Evolutionary conservation across 2,888 invertebrate genomes (phyloP), one percentile per base, ranked within the genome.

Genomic region (Nemotelus nigrinus): DNA sequence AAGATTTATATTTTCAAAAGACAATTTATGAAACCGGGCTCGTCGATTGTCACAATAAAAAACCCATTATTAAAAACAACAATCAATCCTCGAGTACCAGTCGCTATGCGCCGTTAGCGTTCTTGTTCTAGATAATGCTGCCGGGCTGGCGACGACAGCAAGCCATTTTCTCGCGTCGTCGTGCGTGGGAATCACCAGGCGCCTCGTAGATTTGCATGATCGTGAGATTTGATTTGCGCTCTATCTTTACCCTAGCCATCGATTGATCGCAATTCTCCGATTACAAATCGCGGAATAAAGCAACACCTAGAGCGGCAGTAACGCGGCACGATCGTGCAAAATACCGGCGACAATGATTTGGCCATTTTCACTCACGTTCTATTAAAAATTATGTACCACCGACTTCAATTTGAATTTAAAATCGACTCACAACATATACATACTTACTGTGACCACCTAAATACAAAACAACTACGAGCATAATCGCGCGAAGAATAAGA

Each of bases 141-240:
- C 25, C 10, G 44, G 7, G 70, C 8, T 53, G 70, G 43, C 43
- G 39, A 47, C 48, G 43, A 70, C 39, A 70, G 70, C 53, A 68
- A 50, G 3, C 43, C 44, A 50, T n/a, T 70, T 47, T 48, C 55
- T 41, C 43, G 41, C 43, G n/a, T 41, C 70, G 70, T 70, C 70
- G 70, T 70, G 70, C 70, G 70, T 70, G 70, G 70, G 70, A 70
- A 70, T 43, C 70, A 43, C n/a, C 8, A 55, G 70, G 70, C 70
- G 70, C 70, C 70, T 70, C 7, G 10, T 44, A 10, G 10, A 70
- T 70, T 70, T 70, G 70, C 70, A 70, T 70, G 70, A 70, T 70
- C 70, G 70, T 70, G 70, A 70, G 70, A 70, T 70, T 43, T 10
- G 55, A 55, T 70, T 55, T 70, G 55, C 47, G n/a, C n/a, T n/a